phyloP scores from a whole-genome alignment of 1,140 invertebrate genomes.

The Dysdera silvatica region DNA sequence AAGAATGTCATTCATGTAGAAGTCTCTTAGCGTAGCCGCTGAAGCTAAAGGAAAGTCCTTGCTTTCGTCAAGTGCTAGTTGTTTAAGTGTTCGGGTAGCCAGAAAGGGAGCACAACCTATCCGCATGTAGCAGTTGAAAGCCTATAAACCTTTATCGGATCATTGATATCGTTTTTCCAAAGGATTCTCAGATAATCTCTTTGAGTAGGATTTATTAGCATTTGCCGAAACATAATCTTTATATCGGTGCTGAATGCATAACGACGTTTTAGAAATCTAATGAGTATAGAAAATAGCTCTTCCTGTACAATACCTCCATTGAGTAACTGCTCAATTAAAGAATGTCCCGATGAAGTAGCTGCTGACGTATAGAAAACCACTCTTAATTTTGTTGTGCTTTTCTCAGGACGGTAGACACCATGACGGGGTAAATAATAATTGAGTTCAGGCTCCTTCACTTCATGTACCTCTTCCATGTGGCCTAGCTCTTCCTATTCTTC shows the following conservation, averaged over 20 bases:
- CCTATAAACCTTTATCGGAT: not conserved
- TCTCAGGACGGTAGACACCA: not conserved
- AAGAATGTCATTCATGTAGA: conserved; percentile 44
- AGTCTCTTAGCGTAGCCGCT: conserved; percentile 26
- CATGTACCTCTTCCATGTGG: not conserved
- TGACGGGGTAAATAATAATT: not conserved
- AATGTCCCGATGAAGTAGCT: not conserved
- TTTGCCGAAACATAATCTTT: conserved; percentile 37
- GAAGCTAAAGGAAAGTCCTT: conserved; percentile 30
- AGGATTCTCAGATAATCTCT: conserved; percentile 21
- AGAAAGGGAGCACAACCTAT: conserved; percentile 36
- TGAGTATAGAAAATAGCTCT: no score
- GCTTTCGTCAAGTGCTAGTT: conserved; percentile 35
- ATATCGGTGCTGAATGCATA: conserved; percentile 35
- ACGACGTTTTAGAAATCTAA: conserved; percentile 30
- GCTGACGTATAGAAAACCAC: not conserved
- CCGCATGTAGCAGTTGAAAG: conserved; percentile 1
- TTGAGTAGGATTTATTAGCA: conserved; percentile 14
- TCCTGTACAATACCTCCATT: conserved; percentile 17
- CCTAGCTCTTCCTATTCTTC: no score
- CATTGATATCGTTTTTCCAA: conserved; percentile 1
- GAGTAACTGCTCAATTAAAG: not conserved
- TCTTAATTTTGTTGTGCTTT: not conserved
- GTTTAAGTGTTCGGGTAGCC: conserved; percentile 35
- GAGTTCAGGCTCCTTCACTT: not conserved